Evolutionary conservation across 2,797 vertebrate genomes (phyloP), one percentile per base, ranked within the genome.

Genomic region (Smutsia temminckii): DNA sequence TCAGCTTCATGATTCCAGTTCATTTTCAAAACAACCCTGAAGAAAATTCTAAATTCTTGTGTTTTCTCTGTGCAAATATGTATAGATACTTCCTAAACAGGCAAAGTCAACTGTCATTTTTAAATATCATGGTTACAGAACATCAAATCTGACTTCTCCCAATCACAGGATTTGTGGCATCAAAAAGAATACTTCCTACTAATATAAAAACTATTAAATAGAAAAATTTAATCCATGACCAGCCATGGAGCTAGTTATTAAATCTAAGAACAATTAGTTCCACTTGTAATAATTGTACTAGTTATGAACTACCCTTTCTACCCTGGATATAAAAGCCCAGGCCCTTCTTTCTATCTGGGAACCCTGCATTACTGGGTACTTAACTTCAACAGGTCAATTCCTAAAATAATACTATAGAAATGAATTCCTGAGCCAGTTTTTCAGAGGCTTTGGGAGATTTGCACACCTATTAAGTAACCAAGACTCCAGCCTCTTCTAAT

Each of bases 241-340:
- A 71, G 20, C 34, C 7, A 63, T 40, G 37, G 21, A 77, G 2
- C 1, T 17, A 64, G 17, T 12, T 84, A 32, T 72, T 86, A 55
- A 92, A 86, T 84, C 0, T 88, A 83, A 89, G 23, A 87, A 25
- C 5, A 2, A 7, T 40, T 25, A 51, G 1, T 71, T 84, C 11
- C 61, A 55, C 53, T 57, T 51, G 20, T 12, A 55, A n/a, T 46
- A 91, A 63, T 94, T 55, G 0, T 0, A 6, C 78, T 64, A 25
- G 63, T 37, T 66, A 91, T 86, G 13, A 61, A 75, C 51, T 68
- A 69, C 16, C 17, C n/a, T 68, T 96, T 74, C 61, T 96, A n/a
- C 32, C 11, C 29, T 16, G 12, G 3, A 1, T 66, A 46, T 64
- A 92, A 94, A 95, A 74, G 27, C 21, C 46, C 1, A 27, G 23